Evolutionary conservation across 2,797 vertebrate species (phyloP).

Genomic region (Ambastaia sidthimunki): DNA sequence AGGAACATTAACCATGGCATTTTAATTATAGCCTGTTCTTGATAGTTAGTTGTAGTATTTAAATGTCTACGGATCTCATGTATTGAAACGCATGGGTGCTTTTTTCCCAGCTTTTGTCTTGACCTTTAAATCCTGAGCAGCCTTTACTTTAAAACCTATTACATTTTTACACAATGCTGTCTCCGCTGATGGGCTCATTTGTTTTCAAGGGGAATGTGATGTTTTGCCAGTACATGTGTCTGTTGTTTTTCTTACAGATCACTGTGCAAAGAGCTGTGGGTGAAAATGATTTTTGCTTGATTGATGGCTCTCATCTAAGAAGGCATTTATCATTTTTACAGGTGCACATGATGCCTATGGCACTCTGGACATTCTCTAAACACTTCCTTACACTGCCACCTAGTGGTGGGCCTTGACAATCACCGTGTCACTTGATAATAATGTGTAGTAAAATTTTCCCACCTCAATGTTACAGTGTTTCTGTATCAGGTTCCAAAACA

Average conservation of each 20-base stretch:
- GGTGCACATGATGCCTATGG: not conserved
- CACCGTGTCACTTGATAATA: too few species aligned
- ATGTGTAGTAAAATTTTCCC: too few species aligned
- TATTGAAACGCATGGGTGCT: slow-evolving; percentile 46
- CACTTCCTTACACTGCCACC: slow-evolving; percentile 63
- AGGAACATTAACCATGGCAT: not conserved
- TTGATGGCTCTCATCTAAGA: slow-evolving; percentile 59
- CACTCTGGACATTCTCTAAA: slow-evolving; percentile 22
- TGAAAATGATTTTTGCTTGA: slow-evolving; percentile 55
- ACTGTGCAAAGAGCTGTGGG: slow-evolving; percentile 47
- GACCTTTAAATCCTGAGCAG: slow-evolving; percentile 54
- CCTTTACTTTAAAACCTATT: slow-evolving; percentile 69
- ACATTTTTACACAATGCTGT: slow-evolving; percentile 58
- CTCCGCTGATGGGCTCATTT: slow-evolving; percentile 50
- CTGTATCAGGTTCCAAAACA: too few species aligned
- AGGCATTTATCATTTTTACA: slow-evolving; percentile 50
- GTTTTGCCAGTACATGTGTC: slow-evolving; percentile 51
- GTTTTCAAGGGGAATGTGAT: slow-evolving; percentile 42
- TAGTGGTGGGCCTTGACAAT: slow-evolving; percentile 52
- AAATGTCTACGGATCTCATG: slow-evolving; percentile 37
- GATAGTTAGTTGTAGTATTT: slow-evolving; percentile 26
- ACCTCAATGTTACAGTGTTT: too few species aligned
- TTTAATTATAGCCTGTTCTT: slow-evolving; percentile 34
- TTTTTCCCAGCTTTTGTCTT: slow-evolving; percentile 49
- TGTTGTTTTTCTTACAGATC: slow-evolving; percentile 58